phyloP scores from a whole-genome alignment of 2,797 vertebrate genomes.

The Syndactyla subalaris region DNA sequence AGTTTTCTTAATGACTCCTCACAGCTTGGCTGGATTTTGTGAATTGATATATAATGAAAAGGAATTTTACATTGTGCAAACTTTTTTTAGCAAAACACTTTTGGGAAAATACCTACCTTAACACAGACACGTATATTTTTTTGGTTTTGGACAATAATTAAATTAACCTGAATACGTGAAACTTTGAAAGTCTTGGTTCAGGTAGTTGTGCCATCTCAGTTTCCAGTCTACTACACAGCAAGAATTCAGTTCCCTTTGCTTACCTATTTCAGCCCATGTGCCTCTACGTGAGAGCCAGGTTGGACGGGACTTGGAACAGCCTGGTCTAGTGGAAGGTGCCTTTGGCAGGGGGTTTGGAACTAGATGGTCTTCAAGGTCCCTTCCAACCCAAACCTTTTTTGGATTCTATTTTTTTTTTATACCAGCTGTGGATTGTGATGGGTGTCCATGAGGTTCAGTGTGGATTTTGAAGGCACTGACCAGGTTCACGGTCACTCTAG shows the following conservation, averaged over 20 bases:
- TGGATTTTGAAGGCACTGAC: neutral
- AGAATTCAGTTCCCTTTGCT: neutral
- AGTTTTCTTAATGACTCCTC: neutral
- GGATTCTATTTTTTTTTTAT: neutral
- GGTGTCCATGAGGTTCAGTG: rapidly evolving
- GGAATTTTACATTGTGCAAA: neutral
- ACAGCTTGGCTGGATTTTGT: neutral
- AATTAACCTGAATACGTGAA: neutral
- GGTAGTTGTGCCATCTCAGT: neutral
- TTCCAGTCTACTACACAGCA: neutral
- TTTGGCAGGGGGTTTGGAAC: neutral
- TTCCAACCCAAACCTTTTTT: neutral
- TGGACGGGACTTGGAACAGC: neutral
- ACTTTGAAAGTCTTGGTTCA: neutral
- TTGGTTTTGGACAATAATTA: neutral
- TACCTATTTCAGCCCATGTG: rapidly evolving
- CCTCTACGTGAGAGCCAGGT: neutral
- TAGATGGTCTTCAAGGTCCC: neutral
- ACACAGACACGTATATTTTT: too few relatives aligned
- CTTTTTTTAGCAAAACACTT: neutral
- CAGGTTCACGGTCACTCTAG: neutral
- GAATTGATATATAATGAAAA: neutral
- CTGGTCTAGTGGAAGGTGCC: neutral
- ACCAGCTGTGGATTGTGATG: neutral
- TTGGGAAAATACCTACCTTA: neutral